Base-by-base conservation (phyloP, 2,113 vertebrate species). In the Nycticorax nycticorax region DNA sequence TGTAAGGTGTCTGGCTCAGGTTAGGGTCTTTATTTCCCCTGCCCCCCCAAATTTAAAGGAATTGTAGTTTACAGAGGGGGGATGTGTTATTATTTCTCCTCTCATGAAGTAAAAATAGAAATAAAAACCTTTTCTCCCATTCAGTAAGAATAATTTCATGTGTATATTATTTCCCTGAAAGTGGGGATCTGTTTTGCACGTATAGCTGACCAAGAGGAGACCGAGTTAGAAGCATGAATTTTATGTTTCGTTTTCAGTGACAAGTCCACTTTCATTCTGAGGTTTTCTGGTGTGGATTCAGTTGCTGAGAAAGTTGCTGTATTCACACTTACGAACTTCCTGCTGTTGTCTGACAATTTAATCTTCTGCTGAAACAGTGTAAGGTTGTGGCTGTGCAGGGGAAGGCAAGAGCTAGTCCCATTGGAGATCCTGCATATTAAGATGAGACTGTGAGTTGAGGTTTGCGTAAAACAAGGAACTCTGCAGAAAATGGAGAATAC, bases 301-400 rank as follows among this genome's bases (percentile, higher is more conserved):
- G 14, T 77, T 91, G 47, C 82, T 91, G 59, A 88, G 45, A 45
- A 89, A 11, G 37, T 33, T 74, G 7, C 48, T 86, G 14, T 56
- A 17, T 88, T 83, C 3, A 5, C 26, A 39, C 20, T 84, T 15
- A 5, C 21, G 52, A 71, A 28, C 56, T 62, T 92, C 74, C 53
- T 50, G 17, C 23, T 84, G n/a, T 62, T 74, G 59, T 24, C 28
- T 50, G 48, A 57, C 9, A 18, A 41, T 63, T 90, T 88, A 3
- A 32, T 76, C 80, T 94, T 81, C 32, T 14, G 6, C 33, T 94
- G 85, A 74, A 95, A 62, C 20, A 2, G 12, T 30, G 14, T 32
- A 33, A 81, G 21, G 69, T 45, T 0, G 0, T 73, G 30, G 21
- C 28, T 93, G 26, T 62, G 24, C 48, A 35, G 6, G 6, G 20